Evolutionary conservation across 2,113 vertebrate genomes (phyloP), one percentile per base, ranked within the genome.

Genomic region (Oncorhynchus clarkii): DNA sequence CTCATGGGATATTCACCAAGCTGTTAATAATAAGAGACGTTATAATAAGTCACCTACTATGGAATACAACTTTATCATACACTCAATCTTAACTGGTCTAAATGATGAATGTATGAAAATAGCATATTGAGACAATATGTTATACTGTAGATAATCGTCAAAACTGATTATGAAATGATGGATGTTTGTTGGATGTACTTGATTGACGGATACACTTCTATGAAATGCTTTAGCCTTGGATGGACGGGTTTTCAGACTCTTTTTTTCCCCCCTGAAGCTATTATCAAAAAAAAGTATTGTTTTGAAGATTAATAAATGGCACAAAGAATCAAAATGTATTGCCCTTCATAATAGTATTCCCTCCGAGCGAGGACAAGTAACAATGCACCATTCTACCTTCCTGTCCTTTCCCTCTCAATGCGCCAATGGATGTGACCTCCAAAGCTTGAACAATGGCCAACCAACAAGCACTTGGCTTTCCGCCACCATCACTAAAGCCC

Each of bases 1-100:
- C 89, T 90, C 88, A 7, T 66, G 91, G 88, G 91, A 80, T 90
- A 92, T 90, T 92, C 89, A 90, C 90, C 90, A 90, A 89, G 90
- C 89, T 80, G 87, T 90, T 90, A 86, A 88, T 91, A 90, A 91
- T 89, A 87, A 88, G 39, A 89, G 27, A 67, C 65, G 87, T 81
- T 86, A 90, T 90, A 91, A 91, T 89, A 45, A 45, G 8, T 45
- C 90, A 91, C 90, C 90, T 91, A 90, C 85, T 31, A 26, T 2
- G 27, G 90, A 4, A 89, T 88, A 90, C 85, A 87, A 89, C 90
- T 92, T 89, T 89, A 92, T 92, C 90, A 91, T 79, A 88, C 85
- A 82, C 81, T 78, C 64, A 67, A 8, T 31, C 16, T 29, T 16
- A 67, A 67, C 65, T 29, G 13, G 65, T 5, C 13, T 31, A 29